Evolutionary conservation across 30 jellyfish, hydroid and myxozoan genomes (phyloP).

Genomic region (Catostylus mosaicus): DNA sequence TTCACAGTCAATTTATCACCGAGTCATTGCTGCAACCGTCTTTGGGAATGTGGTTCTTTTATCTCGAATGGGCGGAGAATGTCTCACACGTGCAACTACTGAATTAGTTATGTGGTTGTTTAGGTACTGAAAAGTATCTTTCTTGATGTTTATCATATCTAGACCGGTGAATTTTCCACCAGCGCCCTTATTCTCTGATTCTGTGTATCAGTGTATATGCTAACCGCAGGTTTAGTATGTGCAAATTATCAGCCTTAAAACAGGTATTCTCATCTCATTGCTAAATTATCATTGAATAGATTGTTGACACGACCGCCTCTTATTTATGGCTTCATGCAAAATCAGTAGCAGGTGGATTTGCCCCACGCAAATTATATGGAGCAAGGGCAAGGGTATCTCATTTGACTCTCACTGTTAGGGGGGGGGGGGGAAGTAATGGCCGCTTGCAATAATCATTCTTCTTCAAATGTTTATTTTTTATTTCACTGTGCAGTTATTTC

Average conservation of each 20-base stretch:
- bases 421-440: too few relatives aligned
- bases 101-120: conserved; percentile 50
- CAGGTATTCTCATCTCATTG: not conserved
- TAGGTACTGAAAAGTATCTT: too few relatives aligned
- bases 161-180: conserved; percentile 10
- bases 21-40: conserved; percentile 3
- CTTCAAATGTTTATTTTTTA: too few relatives aligned
- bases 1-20: conserved; percentile 46
- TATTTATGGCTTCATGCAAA: not conserved
- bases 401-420: too few relatives aligned
- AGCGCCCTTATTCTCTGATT: conserved; percentile 1
- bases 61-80: conserved; percentile 60
- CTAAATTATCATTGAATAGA: not conserved
- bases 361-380: too few relatives aligned
- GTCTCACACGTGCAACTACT: conserved; percentile 30
- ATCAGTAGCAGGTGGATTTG: not conserved
- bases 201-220: not conserved
- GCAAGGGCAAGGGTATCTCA: too few relatives aligned
- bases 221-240: conserved; percentile 16
- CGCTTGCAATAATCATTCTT: too few relatives aligned
- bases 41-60: conserved; percentile 42
- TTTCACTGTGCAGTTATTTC: too few relatives aligned
- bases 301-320: not conserved
- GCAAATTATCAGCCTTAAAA: not conserved
- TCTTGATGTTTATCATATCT: too few relatives aligned